Evolutionary conservation across 2,888 invertebrate genomes (phyloP), one percentile per base, ranked within the genome.

Genomic region (Hedya salicella): DNA sequence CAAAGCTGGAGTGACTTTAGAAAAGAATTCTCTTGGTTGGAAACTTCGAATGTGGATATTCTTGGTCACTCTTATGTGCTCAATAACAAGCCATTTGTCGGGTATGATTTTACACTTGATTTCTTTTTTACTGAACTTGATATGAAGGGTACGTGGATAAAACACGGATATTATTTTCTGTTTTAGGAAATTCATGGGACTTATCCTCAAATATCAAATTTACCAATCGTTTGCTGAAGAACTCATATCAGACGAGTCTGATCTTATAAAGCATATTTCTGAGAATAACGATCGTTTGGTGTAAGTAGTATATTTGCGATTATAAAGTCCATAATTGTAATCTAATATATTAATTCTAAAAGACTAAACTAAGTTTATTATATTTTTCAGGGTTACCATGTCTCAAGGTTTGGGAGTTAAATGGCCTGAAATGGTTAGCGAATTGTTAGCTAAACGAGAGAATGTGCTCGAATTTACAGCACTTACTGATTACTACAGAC

Each of bases 201-300:
- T 88, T 0, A 87, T 94, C 65, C 73, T 94, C 17, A 94, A 94
- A 73, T 94, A 94, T 73, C 94, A 94, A 83, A 83, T 94, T 16
- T 87, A 93, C 62, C 91, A 93, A 69, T 88, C 91, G 4, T 90
- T 87, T 75, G 91, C 91, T 14, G 89, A 91, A 72, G 93, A 93
- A 70, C 80, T 93, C 11, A 75, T 80, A 53, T 86, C 85, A 3
- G 89, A 89, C 73, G 88, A 92, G 59, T 87, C 80, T 11, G 92
- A 93, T 78, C 78, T 93, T 70, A 79, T 91, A 11, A 71, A 85
- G 71, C 89, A 92, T 69, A 80, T 93, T 19, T 82, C 86, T 25
- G 81, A 85, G 69, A 87, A 83, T 66, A 89, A 86, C 69, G 82
- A 82, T 32, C 83, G 93, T 16, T 76, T 93, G 25, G 75, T 87